Percentiles rank a stretch among this genome's conserved stretches.
These are phyloP conservation scores for Forbesichthys agassizii DNA, from an alignment of 2,113 vertebrate genomes.

Conservation along the genomic window DNA sequence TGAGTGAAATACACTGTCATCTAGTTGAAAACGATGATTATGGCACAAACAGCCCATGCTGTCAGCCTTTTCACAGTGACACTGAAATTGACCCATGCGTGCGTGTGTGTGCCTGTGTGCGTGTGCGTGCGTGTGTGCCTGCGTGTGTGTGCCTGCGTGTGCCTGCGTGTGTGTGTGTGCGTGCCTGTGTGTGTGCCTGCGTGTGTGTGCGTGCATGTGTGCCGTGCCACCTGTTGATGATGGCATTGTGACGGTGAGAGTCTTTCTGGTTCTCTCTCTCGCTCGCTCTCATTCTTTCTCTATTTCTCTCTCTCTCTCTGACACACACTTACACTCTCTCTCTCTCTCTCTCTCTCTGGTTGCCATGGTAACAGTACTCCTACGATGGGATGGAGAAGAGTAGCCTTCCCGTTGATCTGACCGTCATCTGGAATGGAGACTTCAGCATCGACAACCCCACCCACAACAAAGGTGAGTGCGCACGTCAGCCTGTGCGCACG, in stretches of 20 bases:
- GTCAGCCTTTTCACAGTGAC: slow-evolving; percentile 41
- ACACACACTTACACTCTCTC: slow-evolving; percentile 8
- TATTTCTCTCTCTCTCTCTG: slow-evolving; percentile 12
- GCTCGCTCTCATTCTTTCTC: slow-evolving; percentile 14
- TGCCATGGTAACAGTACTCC: slow-evolving; percentile 82
- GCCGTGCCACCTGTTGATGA: slow-evolving; percentile 48
- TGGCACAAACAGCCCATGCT: slow-evolving; percentile 34
- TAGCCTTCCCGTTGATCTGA: slow-evolving; percentile 94
- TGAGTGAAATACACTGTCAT: slow-evolving; percentile 58
- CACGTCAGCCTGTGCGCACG: not conserved
- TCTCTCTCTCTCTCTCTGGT: slow-evolving; percentile 34
- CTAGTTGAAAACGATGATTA: slow-evolving; percentile 60
- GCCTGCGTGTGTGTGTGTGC: slow-evolving; percentile 10
- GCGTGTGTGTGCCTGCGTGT: not conserved
- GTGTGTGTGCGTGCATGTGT: not conserved
- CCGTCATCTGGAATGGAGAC: slow-evolving; percentile 97
- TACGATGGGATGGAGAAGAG: slow-evolving; percentile 98
- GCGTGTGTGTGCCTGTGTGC: not conserved
- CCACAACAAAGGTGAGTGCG: slow-evolving; percentile 90
- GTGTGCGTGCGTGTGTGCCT: not conserved
- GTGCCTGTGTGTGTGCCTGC: not conserved
- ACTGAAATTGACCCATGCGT: slow-evolving; percentile 34
- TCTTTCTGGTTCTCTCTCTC: slow-evolving; percentile 20
- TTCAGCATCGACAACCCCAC: slow-evolving; percentile 99
- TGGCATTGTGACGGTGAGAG: slow-evolving; percentile 31